A percentile compares a stretch with the other conserved stretches of the same genome.
Evolutionary conservation across 1,140 invertebrate genomes (phyloP).

Genomic region (Hycleus cichorii): DNA sequence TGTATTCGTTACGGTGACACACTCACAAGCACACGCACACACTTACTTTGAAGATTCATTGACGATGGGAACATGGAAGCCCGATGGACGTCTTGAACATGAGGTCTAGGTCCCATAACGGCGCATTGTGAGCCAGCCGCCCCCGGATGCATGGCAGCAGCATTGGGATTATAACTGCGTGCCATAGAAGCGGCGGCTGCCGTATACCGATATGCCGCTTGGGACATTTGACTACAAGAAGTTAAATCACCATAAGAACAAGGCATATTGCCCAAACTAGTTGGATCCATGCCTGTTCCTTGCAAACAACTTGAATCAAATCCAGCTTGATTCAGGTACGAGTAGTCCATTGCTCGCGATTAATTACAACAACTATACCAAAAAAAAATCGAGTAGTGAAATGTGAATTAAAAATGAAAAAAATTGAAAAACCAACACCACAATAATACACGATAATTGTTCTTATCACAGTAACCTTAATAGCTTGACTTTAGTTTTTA

Average conservation of each 20-base stretch:
- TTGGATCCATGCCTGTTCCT: slow-evolving; percentile 52
- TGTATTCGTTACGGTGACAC: neutral
- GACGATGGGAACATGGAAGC: slow-evolving; percentile 55
- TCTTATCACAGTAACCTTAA: slow-evolving; percentile 31
- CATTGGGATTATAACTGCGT: slow-evolving; percentile 42
- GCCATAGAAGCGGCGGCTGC: slow-evolving; percentile 51
- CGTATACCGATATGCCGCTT: slow-evolving; percentile 63
- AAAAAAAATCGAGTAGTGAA: no score
- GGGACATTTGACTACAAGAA: slow-evolving; percentile 80
- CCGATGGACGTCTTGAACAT: slow-evolving; percentile 49
- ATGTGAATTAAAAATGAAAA: neutral
- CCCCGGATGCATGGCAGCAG: slow-evolving; percentile 43
- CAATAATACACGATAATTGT: neutral
- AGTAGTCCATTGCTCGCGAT: slow-evolving; percentile 52
- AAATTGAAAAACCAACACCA: neutral
- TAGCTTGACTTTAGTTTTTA: slow-evolving; percentile 26
- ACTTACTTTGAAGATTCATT: slow-evolving; percentile 59
- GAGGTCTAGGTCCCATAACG: slow-evolving; percentile 50
- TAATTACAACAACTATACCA: neutral
- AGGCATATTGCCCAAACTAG: slow-evolving; percentile 56
- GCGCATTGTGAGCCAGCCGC: slow-evolving; percentile 49
- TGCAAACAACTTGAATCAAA: slow-evolving; percentile 61
- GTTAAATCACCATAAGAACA: slow-evolving; percentile 77
- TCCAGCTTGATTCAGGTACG: slow-evolving; percentile 62
- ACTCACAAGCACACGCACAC: neutral